Evolutionary conservation across 2,888 invertebrate species (phyloP).

Genomic region (Phengaris arion): DNA sequence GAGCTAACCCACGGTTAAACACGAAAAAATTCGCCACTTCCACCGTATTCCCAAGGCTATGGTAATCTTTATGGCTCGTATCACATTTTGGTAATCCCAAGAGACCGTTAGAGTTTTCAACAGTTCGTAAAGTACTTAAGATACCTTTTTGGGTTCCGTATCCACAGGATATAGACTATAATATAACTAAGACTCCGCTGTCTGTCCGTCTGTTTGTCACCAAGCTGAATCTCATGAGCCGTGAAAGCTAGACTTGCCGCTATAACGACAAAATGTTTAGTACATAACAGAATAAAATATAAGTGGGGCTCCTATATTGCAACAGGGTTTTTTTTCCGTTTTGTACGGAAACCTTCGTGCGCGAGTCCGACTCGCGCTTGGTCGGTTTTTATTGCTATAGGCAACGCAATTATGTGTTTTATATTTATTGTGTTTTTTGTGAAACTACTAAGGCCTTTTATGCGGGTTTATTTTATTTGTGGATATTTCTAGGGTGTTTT

Average conservation of each 20-base stretch:
- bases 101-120: constrained; percentile 20
- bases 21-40: background rate
- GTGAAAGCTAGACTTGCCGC: too few species aligned
- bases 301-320: too few species aligned
- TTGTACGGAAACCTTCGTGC: too few species aligned
- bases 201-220: too few species aligned
- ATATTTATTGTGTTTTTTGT: constrained; percentile 3
- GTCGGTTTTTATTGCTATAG: background rate
- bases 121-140: constrained; percentile 21
- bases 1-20: too few species aligned
- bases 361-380: too few species aligned
- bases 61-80: constrained; percentile 6
- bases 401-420: constrained; percentile 16
- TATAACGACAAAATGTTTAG: too few species aligned
- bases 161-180: too few species aligned
- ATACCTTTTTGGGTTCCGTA: background rate
- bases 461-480: background rate
- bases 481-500: background rate
- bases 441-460: background rate
- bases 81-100: background rate
- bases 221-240: too few species aligned
- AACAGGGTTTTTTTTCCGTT: too few species aligned
- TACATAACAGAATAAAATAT: too few species aligned
- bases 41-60: background rate
- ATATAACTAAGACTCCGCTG: too few species aligned